These are phyloP conservation scores for Erebia epiphron DNA, from an alignment of 2,888 invertebrate genomes.

Conservation along the genomic window DNA sequence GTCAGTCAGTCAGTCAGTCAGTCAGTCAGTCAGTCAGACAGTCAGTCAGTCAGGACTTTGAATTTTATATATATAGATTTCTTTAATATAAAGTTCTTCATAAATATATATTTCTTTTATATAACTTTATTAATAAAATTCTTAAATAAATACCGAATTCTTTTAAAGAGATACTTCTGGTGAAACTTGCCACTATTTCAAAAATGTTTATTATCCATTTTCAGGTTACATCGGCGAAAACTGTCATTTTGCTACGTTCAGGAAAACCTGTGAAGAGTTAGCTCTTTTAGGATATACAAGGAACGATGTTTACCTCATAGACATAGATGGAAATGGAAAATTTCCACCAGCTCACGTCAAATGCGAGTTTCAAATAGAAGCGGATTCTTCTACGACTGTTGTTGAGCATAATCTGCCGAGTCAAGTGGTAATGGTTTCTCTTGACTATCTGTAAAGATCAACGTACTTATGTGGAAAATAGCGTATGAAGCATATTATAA, in stretches of 20 bases:
- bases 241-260: conserved; percentile 96
- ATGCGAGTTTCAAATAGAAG: conserved; percentile 94
- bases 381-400: conserved; percentile 93
- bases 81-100: too few relatives aligned
- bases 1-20: too few relatives aligned
- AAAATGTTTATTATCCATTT: conserved; percentile 13
- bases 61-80: too few relatives aligned
- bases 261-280: conserved; percentile 96
- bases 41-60: too few relatives aligned
- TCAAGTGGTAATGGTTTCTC: conserved; percentile 85
- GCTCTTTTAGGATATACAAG: conserved; percentile 94
- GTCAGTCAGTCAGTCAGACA: too few relatives aligned
- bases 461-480: neutral
- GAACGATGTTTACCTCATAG: conserved; percentile 95
- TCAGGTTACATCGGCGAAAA: conserved; percentile 94
- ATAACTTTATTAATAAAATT: too few relatives aligned
- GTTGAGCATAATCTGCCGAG: conserved; percentile 96
- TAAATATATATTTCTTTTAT: too few relatives aligned
- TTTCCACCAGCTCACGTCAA: conserved; percentile 96
- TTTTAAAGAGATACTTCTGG: too few relatives aligned
- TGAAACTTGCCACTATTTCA: too few relatives aligned
- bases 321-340: conserved; percentile 96
- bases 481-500: too few relatives aligned
- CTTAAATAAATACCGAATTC: too few relatives aligned
- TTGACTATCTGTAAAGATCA: neutral